Evolutionary conservation across 2,113 vertebrate species (phyloP).

Genomic region (Macquaria australasica): DNA sequence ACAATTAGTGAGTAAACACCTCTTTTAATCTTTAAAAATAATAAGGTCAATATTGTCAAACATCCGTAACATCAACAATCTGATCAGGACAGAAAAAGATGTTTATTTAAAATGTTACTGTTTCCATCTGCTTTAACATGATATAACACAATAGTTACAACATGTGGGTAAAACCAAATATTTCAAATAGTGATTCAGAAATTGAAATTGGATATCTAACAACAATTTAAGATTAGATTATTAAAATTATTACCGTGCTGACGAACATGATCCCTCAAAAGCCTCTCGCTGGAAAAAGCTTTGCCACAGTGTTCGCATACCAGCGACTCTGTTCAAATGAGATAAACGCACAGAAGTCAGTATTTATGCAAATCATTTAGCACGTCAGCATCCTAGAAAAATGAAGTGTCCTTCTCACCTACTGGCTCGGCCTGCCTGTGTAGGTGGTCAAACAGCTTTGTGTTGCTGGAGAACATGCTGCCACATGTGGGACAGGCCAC

Average conservation of each 20-base stretch:
- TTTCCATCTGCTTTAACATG: neutral
- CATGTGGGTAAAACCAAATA: neutral
- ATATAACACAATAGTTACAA: neutral
- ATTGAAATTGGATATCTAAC: too few species aligned
- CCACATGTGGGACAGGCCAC: slow-evolving; percentile 83
- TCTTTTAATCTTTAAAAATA: neutral
- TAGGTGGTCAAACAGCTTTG: slow-evolving; percentile 83
- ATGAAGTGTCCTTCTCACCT: slow-evolving; percentile 63
- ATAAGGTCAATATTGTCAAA: neutral
- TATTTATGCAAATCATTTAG: neutral
- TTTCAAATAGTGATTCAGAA: neutral
- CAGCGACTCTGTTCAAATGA: slow-evolving; percentile 78
- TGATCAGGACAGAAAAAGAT: neutral
- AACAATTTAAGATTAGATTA: neutral
- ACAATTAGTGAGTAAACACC: neutral
- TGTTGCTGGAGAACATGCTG: slow-evolving; percentile 86
- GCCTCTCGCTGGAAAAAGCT: slow-evolving; percentile 84
- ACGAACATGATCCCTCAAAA: slow-evolving; percentile 81
- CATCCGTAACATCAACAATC: neutral
- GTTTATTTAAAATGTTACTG: neutral
- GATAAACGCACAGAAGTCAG: neutral
- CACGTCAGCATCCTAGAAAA: neutral
- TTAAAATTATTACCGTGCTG: slow-evolving; percentile 72
- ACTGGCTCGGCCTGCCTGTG: slow-evolving; percentile 83
- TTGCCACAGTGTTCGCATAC: slow-evolving; percentile 84